A percentile compares a stretch with the other conserved stretches of the same genome.
These are phyloP conservation scores for Corapipo altera DNA, from an alignment of 2,113 vertebrate species.

Conservation along the genomic window DNA sequence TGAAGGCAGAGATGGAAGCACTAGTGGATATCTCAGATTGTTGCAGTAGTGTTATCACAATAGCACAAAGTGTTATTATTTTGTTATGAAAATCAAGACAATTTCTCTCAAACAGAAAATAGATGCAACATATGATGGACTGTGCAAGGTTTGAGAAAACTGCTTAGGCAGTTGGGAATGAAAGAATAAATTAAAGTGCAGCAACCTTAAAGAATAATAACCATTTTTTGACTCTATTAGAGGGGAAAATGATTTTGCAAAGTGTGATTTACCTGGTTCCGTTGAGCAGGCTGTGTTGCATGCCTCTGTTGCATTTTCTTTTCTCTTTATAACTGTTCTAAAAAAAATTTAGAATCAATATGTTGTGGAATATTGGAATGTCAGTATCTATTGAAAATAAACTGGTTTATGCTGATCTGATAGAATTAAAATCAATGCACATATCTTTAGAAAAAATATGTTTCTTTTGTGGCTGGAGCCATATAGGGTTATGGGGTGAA, in stretches of 20 bases:
- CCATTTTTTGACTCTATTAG: slow-evolving; percentile 54
- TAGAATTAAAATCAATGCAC: slow-evolving; percentile 47
- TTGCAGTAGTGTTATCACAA: slow-evolving; percentile 1
- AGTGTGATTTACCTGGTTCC: slow-evolving; percentile 28
- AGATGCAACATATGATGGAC: slow-evolving; percentile 11
- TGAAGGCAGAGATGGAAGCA: background rate
- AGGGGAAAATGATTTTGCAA: slow-evolving; percentile 49
- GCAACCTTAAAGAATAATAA: slow-evolving; percentile 34
- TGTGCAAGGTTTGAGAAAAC: background rate
- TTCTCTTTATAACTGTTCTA: background rate
- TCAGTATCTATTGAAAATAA: slow-evolving; percentile 17
- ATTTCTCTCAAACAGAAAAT: slow-evolving; percentile 23
- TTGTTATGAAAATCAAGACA: slow-evolving; percentile 42
- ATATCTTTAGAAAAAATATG: background rate
- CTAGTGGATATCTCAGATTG: background rate
- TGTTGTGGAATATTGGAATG: slow-evolving; percentile 8
- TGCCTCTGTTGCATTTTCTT: slow-evolving; percentile 5
- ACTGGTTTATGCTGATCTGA: background rate
- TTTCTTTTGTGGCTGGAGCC: background rate
- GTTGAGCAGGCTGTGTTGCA: background rate
- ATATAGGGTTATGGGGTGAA: background rate
- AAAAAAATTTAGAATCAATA: slow-evolving; percentile 2
- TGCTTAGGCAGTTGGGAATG: background rate
- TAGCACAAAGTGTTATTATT: background rate
- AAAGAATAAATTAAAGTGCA: slow-evolving; percentile 53